Conservation (phyloP, 2,888 invertebrate species). For the Nephrocerus scutellatus region DNA sequence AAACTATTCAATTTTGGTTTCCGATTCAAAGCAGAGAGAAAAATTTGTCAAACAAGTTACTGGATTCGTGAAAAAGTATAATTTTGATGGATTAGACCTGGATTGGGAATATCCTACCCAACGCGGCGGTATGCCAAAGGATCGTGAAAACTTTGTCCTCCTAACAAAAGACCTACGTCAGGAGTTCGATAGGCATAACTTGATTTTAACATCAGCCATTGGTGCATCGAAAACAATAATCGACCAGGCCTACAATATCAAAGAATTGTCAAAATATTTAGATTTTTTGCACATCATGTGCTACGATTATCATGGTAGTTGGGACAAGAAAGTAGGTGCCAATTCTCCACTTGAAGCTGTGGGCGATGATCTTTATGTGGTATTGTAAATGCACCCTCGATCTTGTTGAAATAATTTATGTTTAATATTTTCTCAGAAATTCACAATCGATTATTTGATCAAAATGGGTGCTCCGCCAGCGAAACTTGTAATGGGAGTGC, state of each 20-base stretch:
- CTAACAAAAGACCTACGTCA: slow-evolving; percentile 71
- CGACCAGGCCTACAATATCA: slow-evolving; percentile 69
- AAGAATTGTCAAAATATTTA: slow-evolving; percentile 59
- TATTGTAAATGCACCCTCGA: slow-evolving; percentile 36
- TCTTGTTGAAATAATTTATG: neutral
- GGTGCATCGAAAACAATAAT: slow-evolving; percentile 71
- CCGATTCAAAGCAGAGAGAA: slow-evolving; percentile 55
- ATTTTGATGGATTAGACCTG: slow-evolving; percentile 46
- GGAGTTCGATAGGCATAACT: slow-evolving; percentile 60
- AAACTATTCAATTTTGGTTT: slow-evolving; percentile 53
- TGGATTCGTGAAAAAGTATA: slow-evolving; percentile 53
- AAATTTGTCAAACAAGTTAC: slow-evolving; percentile 66
- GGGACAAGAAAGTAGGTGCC: slow-evolving; percentile 68
- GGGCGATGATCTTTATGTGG: slow-evolving; percentile 57
- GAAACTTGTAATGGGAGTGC: slow-evolving; percentile 75
- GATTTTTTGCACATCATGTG: slow-evolving; percentile 79
- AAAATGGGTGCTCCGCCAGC: slow-evolving; percentile 64
- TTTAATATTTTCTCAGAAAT: slow-evolving; percentile 53
- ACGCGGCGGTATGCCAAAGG: slow-evolving; percentile 65
- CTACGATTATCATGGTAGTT: slow-evolving; percentile 82
- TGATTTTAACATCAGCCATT: slow-evolving; percentile 73
- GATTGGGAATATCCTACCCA: slow-evolving; percentile 83
- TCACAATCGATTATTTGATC: slow-evolving; percentile 67
- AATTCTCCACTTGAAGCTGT: slow-evolving; percentile 63
- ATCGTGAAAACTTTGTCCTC: slow-evolving; percentile 68